A percentile compares a stretch with the other conserved stretches of the same genome.
Evolutionary conservation across 2,888 invertebrate species (phyloP).

Genomic region (Cheilosia pagana): DNA sequence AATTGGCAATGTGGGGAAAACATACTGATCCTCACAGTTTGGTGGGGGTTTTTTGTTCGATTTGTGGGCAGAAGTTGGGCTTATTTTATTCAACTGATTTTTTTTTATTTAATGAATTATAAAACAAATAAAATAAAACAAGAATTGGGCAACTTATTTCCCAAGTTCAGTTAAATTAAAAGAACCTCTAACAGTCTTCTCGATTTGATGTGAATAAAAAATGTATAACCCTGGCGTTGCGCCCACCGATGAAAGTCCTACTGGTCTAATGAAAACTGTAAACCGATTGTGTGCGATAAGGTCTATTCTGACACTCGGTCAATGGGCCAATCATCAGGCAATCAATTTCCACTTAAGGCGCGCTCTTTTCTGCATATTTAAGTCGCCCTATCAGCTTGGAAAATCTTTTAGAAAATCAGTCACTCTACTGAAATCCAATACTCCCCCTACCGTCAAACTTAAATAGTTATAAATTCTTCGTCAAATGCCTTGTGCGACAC

Average conservation of each 20-base stretch:
- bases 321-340: neutral
- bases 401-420: neutral
- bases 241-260: too few species aligned
- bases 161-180: too few species aligned
- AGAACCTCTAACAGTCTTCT: too few species aligned
- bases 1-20: neutral
- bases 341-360: neutral
- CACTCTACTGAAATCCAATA: conserved; percentile 14
- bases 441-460: too few species aligned
- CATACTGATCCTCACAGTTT: neutral
- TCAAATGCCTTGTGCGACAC: conserved; percentile 52
- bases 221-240: too few species aligned
- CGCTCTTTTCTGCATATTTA: conserved; percentile 1
- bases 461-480: neutral
- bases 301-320: neutral
- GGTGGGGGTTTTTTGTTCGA: too few species aligned
- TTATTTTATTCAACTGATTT: too few species aligned
- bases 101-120: too few species aligned
- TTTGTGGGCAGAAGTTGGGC: too few species aligned
- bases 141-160: too few species aligned
- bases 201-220: too few species aligned
- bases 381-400: neutral
- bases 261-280: neutral
- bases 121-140: too few species aligned
- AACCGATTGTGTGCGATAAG: neutral